Evolutionary conservation across 2,113 vertebrate species (phyloP), one percentile per base, ranked within the genome.

Genomic region (Sceloporus undulatus): DNA sequence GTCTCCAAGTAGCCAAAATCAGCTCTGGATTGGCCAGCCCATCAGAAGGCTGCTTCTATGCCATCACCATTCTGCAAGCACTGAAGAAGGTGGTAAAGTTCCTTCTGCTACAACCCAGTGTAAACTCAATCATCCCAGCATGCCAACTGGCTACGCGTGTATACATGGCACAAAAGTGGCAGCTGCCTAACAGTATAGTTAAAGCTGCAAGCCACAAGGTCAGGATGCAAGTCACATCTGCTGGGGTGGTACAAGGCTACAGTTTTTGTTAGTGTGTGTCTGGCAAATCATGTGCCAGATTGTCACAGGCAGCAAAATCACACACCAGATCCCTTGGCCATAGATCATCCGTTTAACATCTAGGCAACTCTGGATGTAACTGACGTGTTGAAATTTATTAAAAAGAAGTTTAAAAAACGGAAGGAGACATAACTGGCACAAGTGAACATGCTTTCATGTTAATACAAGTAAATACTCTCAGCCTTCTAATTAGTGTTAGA

Each of bases 401-500:
- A 59, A 23, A 76, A 10, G 40, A 65, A 89, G 40, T 80, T 29
- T 14, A 70, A 88, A 91, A 92, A 92, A 79, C 5, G 0, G 62
- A 68, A n/a, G 85, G 65, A 93, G 87, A 90, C 3, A 95, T 92
- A 94, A 94, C 94, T 94, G 95, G 94, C 95, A 96, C 93, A 95
- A 95, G 85, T 94, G 95, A 88, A 96, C 92, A 91, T 92, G 88
- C 82, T 95, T 94, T 90, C 88, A n/a, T 87, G 91, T 95, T 95
- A 95, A 95, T 68, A 94, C 95, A 96, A 94, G 93, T 94, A 96
- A 94, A 96, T 96, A 95, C 90, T 96, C 94, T 95, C 95, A 97
- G 93, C 94, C 96, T 96, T 95, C 94, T 95, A 95, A 70, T 91
- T 94, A 97, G 97, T 96, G 96, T 98, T 86, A 95, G 94, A 96